Percentiles rank a stretch among this genome's conserved stretches.
Evolutionary conservation across 2,888 invertebrate genomes (phyloP).

Genomic region (Lysandra coridon): DNA sequence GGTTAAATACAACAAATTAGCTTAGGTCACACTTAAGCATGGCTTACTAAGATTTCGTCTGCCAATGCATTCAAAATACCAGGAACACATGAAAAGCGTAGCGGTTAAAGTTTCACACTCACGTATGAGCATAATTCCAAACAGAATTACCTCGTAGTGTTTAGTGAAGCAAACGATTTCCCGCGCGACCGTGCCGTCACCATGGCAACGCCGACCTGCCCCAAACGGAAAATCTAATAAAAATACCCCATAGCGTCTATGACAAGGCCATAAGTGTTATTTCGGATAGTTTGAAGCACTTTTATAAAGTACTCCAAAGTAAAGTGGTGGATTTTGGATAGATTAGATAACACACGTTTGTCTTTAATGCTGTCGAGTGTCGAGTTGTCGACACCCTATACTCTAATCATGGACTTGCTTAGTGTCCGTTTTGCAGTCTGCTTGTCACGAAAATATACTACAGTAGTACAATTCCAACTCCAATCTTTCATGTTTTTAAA

Average conservation of each 20-base stretch:
- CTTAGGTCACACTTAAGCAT: no score
- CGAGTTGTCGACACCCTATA: no score
- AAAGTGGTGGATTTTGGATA: slow-evolving; percentile 1
- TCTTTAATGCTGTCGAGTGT: not conserved
- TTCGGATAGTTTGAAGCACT: not conserved
- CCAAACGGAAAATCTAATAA: slow-evolving; percentile 60
- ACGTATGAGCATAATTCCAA: slow-evolving; percentile 32
- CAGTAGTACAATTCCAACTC: no score
- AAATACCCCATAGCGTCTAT: slow-evolving; percentile 46
- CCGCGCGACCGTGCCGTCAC: slow-evolving; percentile 55
- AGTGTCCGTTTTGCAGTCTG: no score
- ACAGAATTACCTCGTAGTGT: slow-evolving; percentile 40
- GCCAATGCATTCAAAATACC: not conserved
- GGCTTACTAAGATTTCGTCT: no score
- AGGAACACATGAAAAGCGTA: not conserved
- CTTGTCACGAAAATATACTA: no score
- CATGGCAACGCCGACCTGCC: slow-evolving; percentile 62
- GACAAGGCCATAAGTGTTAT: not conserved
- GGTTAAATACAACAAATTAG: no score
- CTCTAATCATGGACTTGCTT: no score
- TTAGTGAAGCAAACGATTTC: slow-evolving; percentile 47
- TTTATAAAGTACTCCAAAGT: not conserved
- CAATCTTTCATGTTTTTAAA: no score
- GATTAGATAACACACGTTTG: not conserved
- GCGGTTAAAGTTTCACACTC: not conserved